Evolutionary conservation across 2,888 invertebrate genomes (phyloP), one percentile per base, ranked within the genome.

Genomic region (Petrolisthes manimaculis): DNA sequence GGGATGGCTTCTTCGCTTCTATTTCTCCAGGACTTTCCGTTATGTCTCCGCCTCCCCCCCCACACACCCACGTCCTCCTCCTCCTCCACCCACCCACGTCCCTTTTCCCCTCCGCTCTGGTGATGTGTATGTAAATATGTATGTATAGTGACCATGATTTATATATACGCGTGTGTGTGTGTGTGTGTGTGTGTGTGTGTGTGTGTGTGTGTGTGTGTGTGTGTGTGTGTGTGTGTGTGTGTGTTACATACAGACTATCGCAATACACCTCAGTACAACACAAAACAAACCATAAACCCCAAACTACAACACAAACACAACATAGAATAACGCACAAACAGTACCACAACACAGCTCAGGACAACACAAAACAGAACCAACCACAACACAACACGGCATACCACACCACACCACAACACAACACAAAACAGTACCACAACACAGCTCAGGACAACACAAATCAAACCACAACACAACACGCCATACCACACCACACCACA

Each of bases 181-280:
- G 61, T 54, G 56, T 9, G 56, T 81, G 61, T 56, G 54, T 37
- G 79, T 79, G 74, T 74, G 74, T 79, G 79, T 9, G 54, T 8
- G 79, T 9, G 54, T 21, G 79, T 21, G 79, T 79, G 54, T 53
- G 51, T 53, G 9, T 79, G 53, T 51, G 79, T 79, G 54, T 53
- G 79, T 79, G 54, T 79, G 51, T 79, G 51, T 79, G 79, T 79
- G 79, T 79, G 79, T 79, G 79, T 78, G 79, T 78, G 79, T 78
- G 79, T 78, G 37, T 78, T 9, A 37, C 18, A n/a, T 37, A 5
- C 18, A 78, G 8, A 78, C 51, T n/a, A 77, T 37, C 21, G 5
- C 4, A 21, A 77, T 37, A 77, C 37, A 8, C 14, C 9, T 37
- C 12, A 21, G 4, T 4, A 5, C 77, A 21, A 77, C 77, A 77